Evolutionary conservation across 1,140 invertebrate species (phyloP).

Genomic region (Oedothorax gibbosus): DNA sequence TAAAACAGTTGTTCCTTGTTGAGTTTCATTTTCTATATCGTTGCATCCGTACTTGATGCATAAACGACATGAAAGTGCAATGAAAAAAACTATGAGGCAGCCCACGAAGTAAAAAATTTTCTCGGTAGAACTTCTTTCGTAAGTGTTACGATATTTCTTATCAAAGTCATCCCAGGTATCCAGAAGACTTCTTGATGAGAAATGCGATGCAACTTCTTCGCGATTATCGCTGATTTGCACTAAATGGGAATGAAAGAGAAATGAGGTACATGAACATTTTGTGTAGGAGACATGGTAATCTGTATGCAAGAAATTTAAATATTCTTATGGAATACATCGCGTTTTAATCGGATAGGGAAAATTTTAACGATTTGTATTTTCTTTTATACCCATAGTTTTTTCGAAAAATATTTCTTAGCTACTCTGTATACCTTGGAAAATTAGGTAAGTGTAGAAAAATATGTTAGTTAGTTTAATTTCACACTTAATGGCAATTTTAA

Average conservation of each 20-base stretch:
- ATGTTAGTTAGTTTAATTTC: too few relatives aligned
- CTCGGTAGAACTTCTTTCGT: not conserved
- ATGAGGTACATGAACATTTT: not conserved
- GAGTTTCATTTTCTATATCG: not conserved
- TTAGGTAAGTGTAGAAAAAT: too few relatives aligned
- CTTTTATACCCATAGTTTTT: too few relatives aligned
- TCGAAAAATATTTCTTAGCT: too few relatives aligned
- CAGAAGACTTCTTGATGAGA: constrained; percentile 1
- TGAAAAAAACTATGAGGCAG: not conserved
- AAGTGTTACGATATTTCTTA: not conserved
- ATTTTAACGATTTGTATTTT: too few relatives aligned
- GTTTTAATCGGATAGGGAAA: too few relatives aligned
- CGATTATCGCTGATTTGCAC: constrained; percentile 5
- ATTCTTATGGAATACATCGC: too few relatives aligned
- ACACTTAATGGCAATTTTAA: too few relatives aligned
- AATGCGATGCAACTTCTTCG: not conserved
- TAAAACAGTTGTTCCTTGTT: not conserved
- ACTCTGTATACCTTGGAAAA: too few relatives aligned
- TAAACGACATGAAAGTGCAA: not conserved
- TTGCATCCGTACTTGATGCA: constrained; percentile 12
- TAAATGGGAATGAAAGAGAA: constrained; percentile 33
- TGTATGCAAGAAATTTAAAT: too few relatives aligned
- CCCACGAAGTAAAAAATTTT: not conserved
- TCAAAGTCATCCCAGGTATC: not conserved
- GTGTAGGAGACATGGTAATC: not conserved